Conservation (phyloP, 1,140 invertebrate species). For the Aphis craccivora region DNA sequence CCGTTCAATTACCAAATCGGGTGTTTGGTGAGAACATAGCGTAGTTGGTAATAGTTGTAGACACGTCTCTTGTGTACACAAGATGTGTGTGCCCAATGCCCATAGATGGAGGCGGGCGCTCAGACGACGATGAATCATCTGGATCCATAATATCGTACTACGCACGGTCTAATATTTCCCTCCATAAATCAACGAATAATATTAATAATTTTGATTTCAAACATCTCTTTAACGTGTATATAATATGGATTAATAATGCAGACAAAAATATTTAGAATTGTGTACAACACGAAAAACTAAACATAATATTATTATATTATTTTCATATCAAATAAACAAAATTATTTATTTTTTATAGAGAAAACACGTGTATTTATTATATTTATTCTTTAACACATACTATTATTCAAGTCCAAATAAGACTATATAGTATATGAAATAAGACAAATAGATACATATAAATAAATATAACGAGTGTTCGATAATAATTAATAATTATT, state of each 20-base stretch:
- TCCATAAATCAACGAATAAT: background rate
- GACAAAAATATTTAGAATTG: background rate
- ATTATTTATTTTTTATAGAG: background rate
- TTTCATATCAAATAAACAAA: background rate
- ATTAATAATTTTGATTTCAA: background rate
- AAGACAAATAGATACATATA: background rate
- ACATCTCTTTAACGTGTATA: background rate
- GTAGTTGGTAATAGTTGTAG: background rate
- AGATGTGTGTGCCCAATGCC: slow-evolving; percentile 15
- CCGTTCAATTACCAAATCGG: slow-evolving; percentile 17
- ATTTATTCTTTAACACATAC: no score
- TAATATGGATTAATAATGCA: background rate
- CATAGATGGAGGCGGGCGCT: slow-evolving; percentile 22
- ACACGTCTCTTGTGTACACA: background rate
- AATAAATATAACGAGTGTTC: background rate
- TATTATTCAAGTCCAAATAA: no score
- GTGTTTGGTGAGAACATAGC: background rate
- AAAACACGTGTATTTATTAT: background rate
- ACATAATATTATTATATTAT: background rate
- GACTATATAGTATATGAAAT: background rate
- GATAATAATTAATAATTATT: no score
- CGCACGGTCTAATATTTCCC: background rate
- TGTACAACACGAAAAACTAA: background rate
- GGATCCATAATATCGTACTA: background rate
- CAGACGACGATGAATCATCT: slow-evolving; percentile 21